phyloP scores from a whole-genome alignment of 2,888 invertebrate genomes.

The Smittia aterrima region DNA sequence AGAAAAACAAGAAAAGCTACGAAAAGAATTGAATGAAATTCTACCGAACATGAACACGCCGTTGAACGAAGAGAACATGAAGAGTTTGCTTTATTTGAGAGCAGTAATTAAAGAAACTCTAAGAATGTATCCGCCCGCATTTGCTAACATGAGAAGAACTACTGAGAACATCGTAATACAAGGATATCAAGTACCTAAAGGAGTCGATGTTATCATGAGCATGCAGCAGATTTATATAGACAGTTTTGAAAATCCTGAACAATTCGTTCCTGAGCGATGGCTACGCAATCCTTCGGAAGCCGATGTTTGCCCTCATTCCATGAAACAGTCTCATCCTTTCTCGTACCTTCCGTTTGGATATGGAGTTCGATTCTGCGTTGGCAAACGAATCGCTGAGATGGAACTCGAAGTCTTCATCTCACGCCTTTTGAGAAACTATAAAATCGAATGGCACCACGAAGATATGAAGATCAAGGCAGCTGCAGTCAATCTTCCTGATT shows the following conservation, averaged over 20 bases:
- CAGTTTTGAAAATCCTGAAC: neutral
- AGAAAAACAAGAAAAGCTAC: slow-evolving; percentile 62
- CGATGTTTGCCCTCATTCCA: slow-evolving; percentile 16
- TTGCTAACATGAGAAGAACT: slow-evolving; percentile 59
- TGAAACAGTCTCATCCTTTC: slow-evolving; percentile 29
- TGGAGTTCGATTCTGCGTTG: slow-evolving; percentile 39
- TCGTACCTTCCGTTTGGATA: slow-evolving; percentile 39
- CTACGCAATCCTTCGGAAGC: slow-evolving; percentile 1
- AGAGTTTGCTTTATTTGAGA: slow-evolving; percentile 61
- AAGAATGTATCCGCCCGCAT: slow-evolving; percentile 61
- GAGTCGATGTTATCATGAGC: neutral
- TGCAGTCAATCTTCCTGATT: neutral
- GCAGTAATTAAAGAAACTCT: slow-evolving; percentile 72
- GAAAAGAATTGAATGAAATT: slow-evolving; percentile 57
- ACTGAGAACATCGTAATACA: slow-evolving; percentile 59
- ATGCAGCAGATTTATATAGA: neutral
- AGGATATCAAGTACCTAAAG: slow-evolving; percentile 54
- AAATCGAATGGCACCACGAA: slow-evolving; percentile 41
- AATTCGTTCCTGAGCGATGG: slow-evolving; percentile 42
- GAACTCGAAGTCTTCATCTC: slow-evolving; percentile 40
- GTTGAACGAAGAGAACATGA: slow-evolving; percentile 53
- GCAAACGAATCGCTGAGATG: slow-evolving; percentile 42
- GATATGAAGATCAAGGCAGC: slow-evolving; percentile 38
- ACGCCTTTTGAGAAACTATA: slow-evolving; percentile 37
- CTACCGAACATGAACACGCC: slow-evolving; percentile 52